phyloP scores from a whole-genome alignment of 2,797 vertebrate species.

The Dendrocincla fuliginosa region DNA sequence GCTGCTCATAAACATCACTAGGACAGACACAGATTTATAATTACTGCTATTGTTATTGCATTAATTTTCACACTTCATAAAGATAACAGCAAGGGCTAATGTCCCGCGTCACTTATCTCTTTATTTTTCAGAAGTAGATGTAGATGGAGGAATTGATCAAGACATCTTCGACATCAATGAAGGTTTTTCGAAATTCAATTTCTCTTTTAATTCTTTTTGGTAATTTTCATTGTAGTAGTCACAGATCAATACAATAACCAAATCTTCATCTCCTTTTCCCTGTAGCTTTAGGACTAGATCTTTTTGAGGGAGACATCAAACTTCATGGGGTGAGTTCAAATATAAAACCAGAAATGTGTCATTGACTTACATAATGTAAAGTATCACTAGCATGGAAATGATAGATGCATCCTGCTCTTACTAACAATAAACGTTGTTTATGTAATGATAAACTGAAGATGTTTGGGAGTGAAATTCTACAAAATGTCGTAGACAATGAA shows the following conservation, averaged over 20 bases:
- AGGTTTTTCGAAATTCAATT: slow-evolving; percentile 76
- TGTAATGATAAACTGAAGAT: slow-evolving; percentile 1
- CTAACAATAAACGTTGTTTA: not conserved
- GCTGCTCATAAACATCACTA: slow-evolving; percentile 31
- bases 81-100: slow-evolving; percentile 46
- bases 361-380: not conserved
- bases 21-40: slow-evolving; percentile 59
- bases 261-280: slow-evolving; percentile 10
- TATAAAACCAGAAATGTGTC: not conserved
- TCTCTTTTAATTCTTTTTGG: not conserved
- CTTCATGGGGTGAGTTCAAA: slow-evolving; percentile 78
- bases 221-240: not conserved
- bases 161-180: slow-evolving; percentile 94
- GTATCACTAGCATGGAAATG: not conserved
- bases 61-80: slow-evolving; percentile 66
- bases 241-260: not conserved
- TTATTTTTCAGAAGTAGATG: slow-evolving; percentile 80
- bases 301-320: slow-evolving; percentile 91
- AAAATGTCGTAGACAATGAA: not conserved
- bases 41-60: slow-evolving; percentile 56
- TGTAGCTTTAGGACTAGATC: slow-evolving; percentile 83
- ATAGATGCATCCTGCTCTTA: not conserved
- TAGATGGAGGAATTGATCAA: slow-evolving; percentile 83
- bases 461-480: not conserved
- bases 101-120: slow-evolving; percentile 31